Conservation (phyloP, 2,797 vertebrate species). For the Manis javanica region DNA sequence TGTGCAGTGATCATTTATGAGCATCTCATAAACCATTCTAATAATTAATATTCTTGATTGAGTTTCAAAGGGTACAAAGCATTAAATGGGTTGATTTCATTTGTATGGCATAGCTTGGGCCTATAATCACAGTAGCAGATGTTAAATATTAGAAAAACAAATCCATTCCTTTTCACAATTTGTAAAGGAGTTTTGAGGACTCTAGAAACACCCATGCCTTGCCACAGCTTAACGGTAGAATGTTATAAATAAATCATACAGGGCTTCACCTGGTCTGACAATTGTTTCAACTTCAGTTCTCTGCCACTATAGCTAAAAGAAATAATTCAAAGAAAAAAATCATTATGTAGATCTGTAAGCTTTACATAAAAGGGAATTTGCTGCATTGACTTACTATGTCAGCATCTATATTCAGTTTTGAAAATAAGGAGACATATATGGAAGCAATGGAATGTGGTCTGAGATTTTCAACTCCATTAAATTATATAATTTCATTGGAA, state of each 20-base stretch:
- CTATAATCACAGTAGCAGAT: constrained; percentile 55
- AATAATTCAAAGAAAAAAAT: constrained; percentile 30
- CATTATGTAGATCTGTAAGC: background rate
- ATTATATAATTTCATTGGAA: background rate
- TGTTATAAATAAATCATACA: background rate
- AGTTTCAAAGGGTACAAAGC: constrained; percentile 37
- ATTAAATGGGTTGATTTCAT: constrained; percentile 31
- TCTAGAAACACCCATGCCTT: background rate
- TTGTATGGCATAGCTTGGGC: background rate
- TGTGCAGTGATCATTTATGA: constrained; percentile 41
- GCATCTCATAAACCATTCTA: constrained; percentile 26
- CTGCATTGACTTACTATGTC: background rate
- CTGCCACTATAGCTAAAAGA: constrained; percentile 28
- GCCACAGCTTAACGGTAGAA: background rate
- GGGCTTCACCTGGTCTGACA: background rate
- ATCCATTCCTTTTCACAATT: constrained; percentile 53
- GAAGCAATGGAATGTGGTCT: background rate
- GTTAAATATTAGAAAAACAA: constrained; percentile 40
- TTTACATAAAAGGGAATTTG: constrained; percentile 28
- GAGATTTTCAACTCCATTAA: background rate
- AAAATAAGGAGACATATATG: background rate
- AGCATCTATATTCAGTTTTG: background rate
- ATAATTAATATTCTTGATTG: constrained; percentile 67
- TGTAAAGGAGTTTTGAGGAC: constrained; percentile 41
- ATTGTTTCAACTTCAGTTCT: constrained; percentile 28